phyloP scores from a whole-genome alignment of 2,797 vertebrate genomes.

The Streptopelia turtur region DNA sequence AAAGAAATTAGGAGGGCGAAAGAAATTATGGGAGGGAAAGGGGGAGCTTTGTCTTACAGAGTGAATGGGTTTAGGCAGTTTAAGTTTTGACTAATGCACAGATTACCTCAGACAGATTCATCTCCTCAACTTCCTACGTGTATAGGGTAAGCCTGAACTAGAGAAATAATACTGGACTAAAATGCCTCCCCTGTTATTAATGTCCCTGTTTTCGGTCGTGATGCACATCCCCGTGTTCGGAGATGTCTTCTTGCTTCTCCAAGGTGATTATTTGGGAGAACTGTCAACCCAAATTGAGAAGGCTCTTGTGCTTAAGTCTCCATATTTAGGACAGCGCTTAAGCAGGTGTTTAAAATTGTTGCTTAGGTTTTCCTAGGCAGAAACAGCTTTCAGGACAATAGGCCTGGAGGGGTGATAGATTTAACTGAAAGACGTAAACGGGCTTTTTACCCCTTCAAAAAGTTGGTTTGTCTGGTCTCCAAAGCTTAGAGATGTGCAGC shows the following conservation, averaged over 20 bases:
- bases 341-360: not conserved
- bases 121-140: not conserved
- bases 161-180: not conserved
- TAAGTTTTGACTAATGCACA: not conserved
- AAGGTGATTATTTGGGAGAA: not conserved
- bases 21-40: not conserved
- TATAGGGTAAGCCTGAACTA: not conserved
- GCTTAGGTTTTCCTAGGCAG: not conserved
- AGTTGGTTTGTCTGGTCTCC: not conserved
- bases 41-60: not conserved
- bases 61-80: not conserved
- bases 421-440: not conserved
- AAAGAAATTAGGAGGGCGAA: not conserved
- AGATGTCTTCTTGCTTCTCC: not conserved
- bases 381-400: not conserved
- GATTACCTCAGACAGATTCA: slow-evolving; percentile 53
- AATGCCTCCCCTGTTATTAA: not conserved
- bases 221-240: not conserved
- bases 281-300: not conserved
- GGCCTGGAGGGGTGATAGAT: not conserved
- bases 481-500: not conserved
- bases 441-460: too few species aligned
- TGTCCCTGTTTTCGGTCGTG: not conserved
- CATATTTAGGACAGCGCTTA: not conserved
- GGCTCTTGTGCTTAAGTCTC: not conserved